Base-by-base conservation (phyloP, 2,888 invertebrate genomes). In the Melieria omissa region DNA sequence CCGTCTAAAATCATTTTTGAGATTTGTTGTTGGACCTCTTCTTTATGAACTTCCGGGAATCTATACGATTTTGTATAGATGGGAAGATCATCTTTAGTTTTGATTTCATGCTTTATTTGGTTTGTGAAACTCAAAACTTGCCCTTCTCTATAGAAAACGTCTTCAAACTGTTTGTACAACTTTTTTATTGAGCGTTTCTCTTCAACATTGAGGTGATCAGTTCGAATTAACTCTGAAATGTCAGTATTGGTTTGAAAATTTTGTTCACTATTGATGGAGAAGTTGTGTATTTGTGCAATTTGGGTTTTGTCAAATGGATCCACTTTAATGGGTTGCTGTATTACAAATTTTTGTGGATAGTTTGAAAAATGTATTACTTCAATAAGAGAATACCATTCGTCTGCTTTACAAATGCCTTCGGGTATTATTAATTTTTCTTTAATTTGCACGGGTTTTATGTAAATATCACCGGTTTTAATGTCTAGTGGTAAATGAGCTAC, bases 401-500 rank as follows among this genome's bases (percentile, higher is more conserved):
- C 45, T 10, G 71, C 62, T 45, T 66, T 52, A 45, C 65, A 74
- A 60, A 74, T 57, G 10, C 74, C 74, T 42, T 73, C 70, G 49
- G 73, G 41, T 44, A 74, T 71, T 14, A 16, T 14, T 10, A 76
- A 16, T n/a, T 68, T 12, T 41, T 60, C 52, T 14, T 61, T 70
- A 41, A 67, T 72, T 62, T 45, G 65, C 57, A 9, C 66, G 49
- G 5, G 5, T 60, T 71, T 69, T 41, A 71, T 55, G 46, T 66
- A 70, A 42, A 74, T 49, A 57, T 68, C 68, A 9, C 74, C 74
- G 45, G 12, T 61, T 69, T 75, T 29, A 16, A 73, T 45, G 54
- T 73, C 63, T 29, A 76, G 72, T 12, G 74, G 72, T 4, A 76
- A n/a, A 42, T 60, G 9, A 5, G 65, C 64, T n/a, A 76, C 55